Evolutionary conservation across 2,888 invertebrate genomes (phyloP).

Genomic region (Lithophane socia): DNA sequence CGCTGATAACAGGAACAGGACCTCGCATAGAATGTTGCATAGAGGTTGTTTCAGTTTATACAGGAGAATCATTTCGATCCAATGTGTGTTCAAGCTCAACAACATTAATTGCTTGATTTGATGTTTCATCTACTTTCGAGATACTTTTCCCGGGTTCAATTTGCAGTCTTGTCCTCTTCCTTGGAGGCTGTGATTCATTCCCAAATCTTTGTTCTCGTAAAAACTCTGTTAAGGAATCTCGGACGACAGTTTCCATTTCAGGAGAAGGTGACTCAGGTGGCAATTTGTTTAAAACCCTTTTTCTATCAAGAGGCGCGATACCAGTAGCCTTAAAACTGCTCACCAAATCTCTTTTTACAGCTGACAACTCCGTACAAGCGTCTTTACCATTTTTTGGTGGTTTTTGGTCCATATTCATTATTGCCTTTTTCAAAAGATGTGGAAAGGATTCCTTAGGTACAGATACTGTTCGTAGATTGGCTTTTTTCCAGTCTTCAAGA

Average conservation of each 20-base stretch:
- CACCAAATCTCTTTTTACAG: slow-evolving; percentile 19
- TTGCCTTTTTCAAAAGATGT: slow-evolving; percentile 17
- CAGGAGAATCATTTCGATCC: slow-evolving; percentile 8
- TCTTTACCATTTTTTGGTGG: slow-evolving; percentile 31
- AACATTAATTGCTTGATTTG: slow-evolving; percentile 4
- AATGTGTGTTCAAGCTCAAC: slow-evolving; percentile 16
- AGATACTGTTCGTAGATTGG: slow-evolving; percentile 20
- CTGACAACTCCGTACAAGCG: not conserved
- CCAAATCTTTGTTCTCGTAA: slow-evolving; percentile 43
- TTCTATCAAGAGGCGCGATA: too few relatives aligned
- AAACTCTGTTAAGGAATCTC: slow-evolving; percentile 25
- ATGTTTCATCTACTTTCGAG: slow-evolving; percentile 27
- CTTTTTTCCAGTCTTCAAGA: slow-evolving; percentile 38
- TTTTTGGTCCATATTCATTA: slow-evolving; percentile 2
- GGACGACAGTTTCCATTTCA: too few relatives aligned
- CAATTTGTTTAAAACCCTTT: too few relatives aligned
- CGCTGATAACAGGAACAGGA: slow-evolving; percentile 7
- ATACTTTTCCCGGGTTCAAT: slow-evolving; percentile 47
- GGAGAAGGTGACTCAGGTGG: too few relatives aligned
- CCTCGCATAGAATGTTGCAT: not conserved
- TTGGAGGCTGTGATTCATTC: slow-evolving; percentile 30
- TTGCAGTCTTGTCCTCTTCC: slow-evolving; percentile 38
- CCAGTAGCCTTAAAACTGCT: slow-evolving; percentile 3
- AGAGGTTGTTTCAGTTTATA: not conserved
- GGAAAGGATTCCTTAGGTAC: slow-evolving; percentile 42